A percentile compares a stretch with the other conserved stretches of the same genome.
Conservation (phyloP, 2,888 invertebrate genomes). For the Eupithecia subfuscata region DNA sequence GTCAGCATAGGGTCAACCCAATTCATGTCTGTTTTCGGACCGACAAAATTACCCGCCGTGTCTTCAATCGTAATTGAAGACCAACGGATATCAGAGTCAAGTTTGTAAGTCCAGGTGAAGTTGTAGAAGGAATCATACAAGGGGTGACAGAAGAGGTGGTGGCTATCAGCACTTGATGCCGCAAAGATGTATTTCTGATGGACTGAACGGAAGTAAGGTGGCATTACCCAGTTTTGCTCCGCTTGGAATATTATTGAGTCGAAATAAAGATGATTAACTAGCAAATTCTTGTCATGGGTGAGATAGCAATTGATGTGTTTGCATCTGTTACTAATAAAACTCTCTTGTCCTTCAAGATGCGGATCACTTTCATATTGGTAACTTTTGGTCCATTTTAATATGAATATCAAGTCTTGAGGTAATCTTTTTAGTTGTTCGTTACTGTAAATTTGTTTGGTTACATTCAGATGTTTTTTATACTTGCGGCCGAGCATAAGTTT, state of each 20-base stretch:
- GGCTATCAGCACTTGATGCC: constrained; percentile 60
- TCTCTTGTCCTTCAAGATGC: constrained; percentile 56
- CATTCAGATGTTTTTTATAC: constrained; percentile 47
- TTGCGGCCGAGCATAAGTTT: constrained; percentile 48
- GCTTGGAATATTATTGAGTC: constrained; percentile 83
- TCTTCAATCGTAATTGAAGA: constrained; percentile 59
- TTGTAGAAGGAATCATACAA: constrained; percentile 65
- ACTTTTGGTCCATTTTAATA: constrained; percentile 62
- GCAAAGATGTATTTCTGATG: constrained; percentile 80
- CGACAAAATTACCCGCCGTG: constrained; percentile 57
- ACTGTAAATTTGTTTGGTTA: constrained; percentile 42
- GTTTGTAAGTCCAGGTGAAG: constrained; percentile 68
- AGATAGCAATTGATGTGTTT: constrained; percentile 74
- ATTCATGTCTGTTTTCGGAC: constrained; percentile 67
- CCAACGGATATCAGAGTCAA: constrained; percentile 67
- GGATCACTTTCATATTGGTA: constrained; percentile 34
- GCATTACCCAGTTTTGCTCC: constrained; percentile 63
- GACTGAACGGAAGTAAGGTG: constrained; percentile 58
- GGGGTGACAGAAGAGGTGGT: constrained; percentile 60
- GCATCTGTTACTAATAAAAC: constrained; percentile 65
- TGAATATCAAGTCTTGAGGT: constrained; percentile 64
- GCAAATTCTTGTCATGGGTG: constrained; percentile 59
- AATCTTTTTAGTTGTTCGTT: constrained; percentile 55
- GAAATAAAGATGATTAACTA: constrained; percentile 63
- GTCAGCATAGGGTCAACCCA: constrained; percentile 59